Percentiles rank a stretch among this genome's conserved stretches.
Conservation (phyloP, 1,140 invertebrate species). For the Lepidurus packardi region DNA sequence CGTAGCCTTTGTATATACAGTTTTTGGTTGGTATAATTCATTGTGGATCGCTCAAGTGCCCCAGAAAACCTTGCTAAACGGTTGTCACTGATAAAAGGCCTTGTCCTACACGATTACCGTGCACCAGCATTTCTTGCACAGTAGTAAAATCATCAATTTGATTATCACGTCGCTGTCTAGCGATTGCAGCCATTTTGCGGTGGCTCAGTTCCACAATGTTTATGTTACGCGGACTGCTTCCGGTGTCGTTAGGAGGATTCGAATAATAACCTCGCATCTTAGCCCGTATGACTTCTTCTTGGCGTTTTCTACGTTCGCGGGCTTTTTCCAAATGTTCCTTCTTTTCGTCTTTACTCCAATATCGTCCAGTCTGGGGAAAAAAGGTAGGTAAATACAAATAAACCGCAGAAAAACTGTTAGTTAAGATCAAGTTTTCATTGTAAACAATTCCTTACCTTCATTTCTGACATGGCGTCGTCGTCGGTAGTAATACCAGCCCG, state of each 20-base stretch:
- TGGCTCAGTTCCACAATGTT: slow-evolving; percentile 49
- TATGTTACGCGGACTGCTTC: neutral
- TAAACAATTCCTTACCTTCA: slow-evolving; percentile 53
- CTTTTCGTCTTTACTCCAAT: slow-evolving; percentile 73
- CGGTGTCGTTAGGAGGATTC: neutral
- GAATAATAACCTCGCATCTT: slow-evolving; percentile 27
- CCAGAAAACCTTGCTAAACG: neutral
- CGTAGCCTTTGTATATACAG: no score
- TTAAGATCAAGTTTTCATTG: neutral
- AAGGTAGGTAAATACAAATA: slow-evolving; percentile 30
- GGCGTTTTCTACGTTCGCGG: slow-evolving; percentile 56
- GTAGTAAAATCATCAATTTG: slow-evolving; percentile 51
- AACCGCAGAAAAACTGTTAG: neutral
- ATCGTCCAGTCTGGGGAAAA: slow-evolving; percentile 57
- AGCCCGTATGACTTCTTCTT: slow-evolving; percentile 43
- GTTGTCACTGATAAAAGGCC: slow-evolving; percentile 10
- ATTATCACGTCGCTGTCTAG: slow-evolving; percentile 43
- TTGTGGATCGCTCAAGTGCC: neutral
- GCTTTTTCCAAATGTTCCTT: slow-evolving; percentile 67
- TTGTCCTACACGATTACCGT: slow-evolving; percentile 43
- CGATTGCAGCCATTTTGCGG: slow-evolving; percentile 48
- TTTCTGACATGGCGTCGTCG: slow-evolving; percentile 72
- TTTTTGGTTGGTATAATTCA: no score
- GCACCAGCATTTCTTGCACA: slow-evolving; percentile 49
- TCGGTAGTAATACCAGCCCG: slow-evolving; percentile 69